phyloP scores from a whole-genome alignment of 2,797 vertebrate genomes.

The Pampus argenteus region DNA sequence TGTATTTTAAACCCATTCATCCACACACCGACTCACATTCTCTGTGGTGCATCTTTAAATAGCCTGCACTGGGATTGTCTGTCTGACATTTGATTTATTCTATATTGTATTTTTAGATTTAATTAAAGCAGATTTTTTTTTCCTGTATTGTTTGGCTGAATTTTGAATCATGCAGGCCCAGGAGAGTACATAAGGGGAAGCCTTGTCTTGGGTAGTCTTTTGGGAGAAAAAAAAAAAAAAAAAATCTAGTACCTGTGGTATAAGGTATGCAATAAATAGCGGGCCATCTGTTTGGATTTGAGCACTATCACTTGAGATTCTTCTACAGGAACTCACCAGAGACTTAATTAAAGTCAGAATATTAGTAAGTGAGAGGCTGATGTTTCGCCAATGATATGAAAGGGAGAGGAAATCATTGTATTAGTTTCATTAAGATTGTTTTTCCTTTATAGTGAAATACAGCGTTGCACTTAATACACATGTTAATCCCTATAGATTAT shows the following conservation, averaged over 20 bases:
- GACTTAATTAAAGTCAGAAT: slow-evolving; percentile 83
- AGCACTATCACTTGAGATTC: slow-evolving; percentile 64
- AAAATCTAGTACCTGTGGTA: slow-evolving; percentile 73
- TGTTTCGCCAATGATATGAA: slow-evolving; percentile 69
- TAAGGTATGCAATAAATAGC: slow-evolving; percentile 79
- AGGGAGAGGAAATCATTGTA: slow-evolving; percentile 44
- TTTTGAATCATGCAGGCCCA: slow-evolving; percentile 52
- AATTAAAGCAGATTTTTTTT: slow-evolving; percentile 78
- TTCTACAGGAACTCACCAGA: slow-evolving; percentile 74
- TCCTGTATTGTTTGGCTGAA: slow-evolving; percentile 64
- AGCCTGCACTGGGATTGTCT: slow-evolving; percentile 64
- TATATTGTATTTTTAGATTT: slow-evolving; percentile 71
- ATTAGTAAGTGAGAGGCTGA: slow-evolving; percentile 66
- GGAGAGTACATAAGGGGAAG: slow-evolving; percentile 66
- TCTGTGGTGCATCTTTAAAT: slow-evolving; percentile 71
- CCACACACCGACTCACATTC: slow-evolving; percentile 63
- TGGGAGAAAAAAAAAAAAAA: slow-evolving; percentile 23
- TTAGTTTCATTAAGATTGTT: slow-evolving; percentile 52
- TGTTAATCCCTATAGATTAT: slow-evolving; percentile 13
- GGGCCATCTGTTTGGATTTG: slow-evolving; percentile 81
- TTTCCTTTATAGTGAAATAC: slow-evolving; percentile 35
- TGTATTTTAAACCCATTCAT: slow-evolving; percentile 75
- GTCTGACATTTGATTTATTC: slow-evolving; percentile 77
- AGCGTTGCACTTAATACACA: slow-evolving; percentile 12
- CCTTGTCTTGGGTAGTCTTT: slow-evolving; percentile 62